Conservation (phyloP, 2,888 invertebrate genomes). For the Agonopterix alstromeriana region DNA sequence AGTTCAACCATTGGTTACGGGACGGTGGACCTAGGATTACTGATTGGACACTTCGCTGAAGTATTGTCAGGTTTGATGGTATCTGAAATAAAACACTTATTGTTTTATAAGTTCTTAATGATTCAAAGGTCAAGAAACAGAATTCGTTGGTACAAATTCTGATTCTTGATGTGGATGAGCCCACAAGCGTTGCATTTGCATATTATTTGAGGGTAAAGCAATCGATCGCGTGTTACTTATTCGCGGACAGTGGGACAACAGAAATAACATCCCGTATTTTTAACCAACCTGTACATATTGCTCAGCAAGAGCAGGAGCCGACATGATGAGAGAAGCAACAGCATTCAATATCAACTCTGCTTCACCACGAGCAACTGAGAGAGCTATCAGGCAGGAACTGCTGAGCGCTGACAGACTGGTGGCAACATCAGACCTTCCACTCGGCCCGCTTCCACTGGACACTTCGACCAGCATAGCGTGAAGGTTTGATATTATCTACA, state of each 20-base stretch:
- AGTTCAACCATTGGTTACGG: constrained; percentile 92
- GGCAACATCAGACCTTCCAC: constrained; percentile 65
- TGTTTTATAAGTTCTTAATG: neutral
- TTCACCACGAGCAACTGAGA: constrained; percentile 95
- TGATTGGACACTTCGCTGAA: constrained; percentile 93
- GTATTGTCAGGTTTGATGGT: constrained; percentile 88
- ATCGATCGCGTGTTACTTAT: too few relatives aligned
- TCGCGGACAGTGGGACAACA: too few relatives aligned
- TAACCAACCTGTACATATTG: constrained; percentile 85
- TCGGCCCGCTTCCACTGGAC: constrained; percentile 78
- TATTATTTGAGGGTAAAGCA: too few relatives aligned
- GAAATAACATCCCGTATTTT: neutral
- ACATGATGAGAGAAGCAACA: constrained; percentile 91
- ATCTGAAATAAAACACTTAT: constrained; percentile 67
- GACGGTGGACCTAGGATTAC: constrained; percentile 89
- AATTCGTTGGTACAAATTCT: too few relatives aligned
- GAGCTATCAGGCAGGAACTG: constrained; percentile 92
- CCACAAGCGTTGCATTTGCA: too few relatives aligned
- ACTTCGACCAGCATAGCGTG: constrained; percentile 91
- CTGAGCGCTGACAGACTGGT: constrained; percentile 89
- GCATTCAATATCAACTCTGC: constrained; percentile 93
- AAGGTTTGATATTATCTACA: constrained; percentile 83
- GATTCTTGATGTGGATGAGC: too few relatives aligned
- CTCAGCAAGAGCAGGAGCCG: constrained; percentile 83
- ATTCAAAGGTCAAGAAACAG: too few relatives aligned